Base-by-base conservation (phyloP, 1,140 invertebrate species). In the Aricia agestis region DNA sequence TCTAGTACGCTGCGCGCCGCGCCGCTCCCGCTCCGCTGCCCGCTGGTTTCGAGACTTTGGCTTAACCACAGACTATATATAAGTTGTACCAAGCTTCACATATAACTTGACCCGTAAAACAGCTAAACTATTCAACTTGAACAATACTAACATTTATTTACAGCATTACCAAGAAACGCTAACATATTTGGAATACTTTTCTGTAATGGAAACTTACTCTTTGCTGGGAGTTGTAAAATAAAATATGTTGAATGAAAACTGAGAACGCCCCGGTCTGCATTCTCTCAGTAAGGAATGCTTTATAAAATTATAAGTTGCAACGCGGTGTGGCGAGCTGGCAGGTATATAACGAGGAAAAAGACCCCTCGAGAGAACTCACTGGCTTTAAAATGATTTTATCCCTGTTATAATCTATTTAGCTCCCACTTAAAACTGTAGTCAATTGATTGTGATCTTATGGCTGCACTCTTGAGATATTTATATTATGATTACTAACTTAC, bases 151-250 rank as follows among this genome's bases (percentile, higher is more conserved):
- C 58, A 52, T 61, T 69, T 41, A 36, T 19, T 52, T 69, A 59
- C 31, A 59, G 57, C 36, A 36, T 36, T 58, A 52, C 52, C n/a
- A n/a, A 3, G 17, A 32, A 41, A 31, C 52, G 31, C 10, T 57
- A 61, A 61, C 52, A 13, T 25, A 45, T 69, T 69, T 31, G 15
- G 52, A 32, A 25, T 42, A 68, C 45, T 75, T 72, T 72, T 68
- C 17, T 58, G 68, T 69, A 61, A 31, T 52, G 10, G 65, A 70
- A 76, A 74, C 74, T 72, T 72, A 69, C 73, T 41, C 65, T 76
- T 74, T 74, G 68, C 66, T 11, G 68, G 68, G 66, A 76, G 66
- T 70, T 74, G 67, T 74, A 74, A 74, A 74, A 73, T 73, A 75
- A 72, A n/a, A n/a, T n/a, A 75, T 66, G 63, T 17, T 59, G 66